Evolutionary conservation across 2,797 vertebrate genomes (phyloP).

Genomic region (Fringilla coelebs): DNA sequence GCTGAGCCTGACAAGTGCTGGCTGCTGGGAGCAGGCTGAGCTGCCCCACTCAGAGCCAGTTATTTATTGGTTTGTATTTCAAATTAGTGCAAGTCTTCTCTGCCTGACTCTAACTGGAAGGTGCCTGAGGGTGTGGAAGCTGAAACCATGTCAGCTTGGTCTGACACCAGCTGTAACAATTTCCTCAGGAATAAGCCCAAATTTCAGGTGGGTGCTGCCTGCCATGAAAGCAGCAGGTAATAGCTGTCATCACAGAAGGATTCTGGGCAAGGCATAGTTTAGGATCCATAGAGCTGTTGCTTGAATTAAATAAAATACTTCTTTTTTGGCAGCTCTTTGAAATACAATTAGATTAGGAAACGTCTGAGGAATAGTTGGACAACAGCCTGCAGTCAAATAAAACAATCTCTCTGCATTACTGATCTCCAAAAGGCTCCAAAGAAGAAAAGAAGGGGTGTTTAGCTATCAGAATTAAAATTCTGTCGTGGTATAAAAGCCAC

Average conservation of each 20-base stretch:
- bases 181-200: neutral
- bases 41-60: neutral
- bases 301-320: neutral
- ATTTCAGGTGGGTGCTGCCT: neutral
- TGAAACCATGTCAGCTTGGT: neutral
- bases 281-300: neutral
- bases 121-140: neutral
- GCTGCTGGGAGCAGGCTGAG: neutral
- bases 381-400: neutral
- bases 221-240: neutral
- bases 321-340: neutral
- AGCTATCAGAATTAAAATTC: neutral
- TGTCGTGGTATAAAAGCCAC: neutral
- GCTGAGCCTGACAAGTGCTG: neutral
- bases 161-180: neutral
- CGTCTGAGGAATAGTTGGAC: neutral
- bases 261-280: neutral
- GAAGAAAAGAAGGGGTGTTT: neutral
- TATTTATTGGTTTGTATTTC: neutral
- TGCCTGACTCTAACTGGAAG: neutral
- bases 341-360: neutral
- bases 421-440: neutral
- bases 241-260: neutral
- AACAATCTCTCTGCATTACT: neutral
- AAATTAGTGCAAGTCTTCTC: neutral